Base-by-base conservation (phyloP, 2,113 vertebrate species). In the Arenaria interpres region DNA sequence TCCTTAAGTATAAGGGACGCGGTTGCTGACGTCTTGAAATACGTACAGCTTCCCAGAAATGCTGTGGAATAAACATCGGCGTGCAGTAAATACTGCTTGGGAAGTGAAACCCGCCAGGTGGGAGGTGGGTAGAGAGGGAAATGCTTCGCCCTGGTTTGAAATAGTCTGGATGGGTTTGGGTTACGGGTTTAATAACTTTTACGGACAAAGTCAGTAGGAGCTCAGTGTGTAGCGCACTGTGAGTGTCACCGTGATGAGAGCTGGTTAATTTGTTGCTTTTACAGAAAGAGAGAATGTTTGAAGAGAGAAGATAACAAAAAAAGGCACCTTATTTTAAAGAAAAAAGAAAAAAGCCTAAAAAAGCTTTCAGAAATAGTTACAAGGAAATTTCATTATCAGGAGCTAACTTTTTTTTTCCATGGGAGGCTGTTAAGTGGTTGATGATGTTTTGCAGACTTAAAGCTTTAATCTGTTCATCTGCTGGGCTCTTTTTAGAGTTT, bases 21-120 rank as follows among this genome's bases (percentile, higher is more conserved):
- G 59, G 59, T 77, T 78, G 35, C 59, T 90, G 78, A 41, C 14
- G 1, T 84, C 59, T 84, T 68, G 68, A 59, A 59, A 35, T 81
- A 56, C 15, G 33, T 48, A 21, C 19, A 75, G 46, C 79, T 94
- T 96, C 88, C 88, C 93, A 84, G 93, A 90, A 90, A 12, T 48
- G 64, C 85, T 75, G 64, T 0, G 0, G 57, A 62, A 41, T 62
- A 67, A 88, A 50, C n/a, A 18, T 6, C 30, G 1, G 4, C 1
- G 11, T 67, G 63, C 5, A 22, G 12, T 71, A 67, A 84, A 24
- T 35, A 14, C 23, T 46, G 35, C 25, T 56, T 21, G 83, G 48
- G 85, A 66, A 89, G 25, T 43, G 50, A 39, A 87, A 57, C 21
- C 50, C 4, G 0, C 54, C 46, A 73, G 46, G 33, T 39, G 3